phyloP scores from a whole-genome alignment of 1,140 invertebrate genomes.

The Idris sp. region DNA sequence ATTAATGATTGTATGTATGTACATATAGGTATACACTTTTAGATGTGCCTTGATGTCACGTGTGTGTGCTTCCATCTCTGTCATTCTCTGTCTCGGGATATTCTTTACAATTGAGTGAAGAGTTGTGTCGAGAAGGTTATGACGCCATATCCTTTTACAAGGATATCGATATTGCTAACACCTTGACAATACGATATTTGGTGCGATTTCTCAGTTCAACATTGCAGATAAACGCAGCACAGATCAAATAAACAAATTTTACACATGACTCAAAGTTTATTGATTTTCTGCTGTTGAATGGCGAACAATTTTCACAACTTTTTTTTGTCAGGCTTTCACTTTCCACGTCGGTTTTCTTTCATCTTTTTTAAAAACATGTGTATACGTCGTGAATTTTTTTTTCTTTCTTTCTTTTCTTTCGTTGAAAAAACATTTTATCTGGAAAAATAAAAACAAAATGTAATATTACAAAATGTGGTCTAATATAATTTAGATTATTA shows the following conservation, averaged over 20 bases:
- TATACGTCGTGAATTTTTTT: too few species aligned
- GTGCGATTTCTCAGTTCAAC: constrained; percentile 50
- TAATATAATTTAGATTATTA: too few species aligned
- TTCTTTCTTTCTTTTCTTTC: too few species aligned
- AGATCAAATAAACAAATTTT: constrained; percentile 24
- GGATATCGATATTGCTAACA: constrained; percentile 57
- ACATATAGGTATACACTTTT: constrained; percentile 10
- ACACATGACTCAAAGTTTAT: constrained; percentile 19
- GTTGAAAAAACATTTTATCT: too few species aligned
- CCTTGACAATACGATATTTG: constrained; percentile 61
- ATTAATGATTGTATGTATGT: too few species aligned
- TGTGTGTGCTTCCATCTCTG: constrained; percentile 18
- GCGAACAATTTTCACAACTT: background rate
- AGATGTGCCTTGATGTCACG: constrained; percentile 28
- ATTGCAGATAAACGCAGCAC: constrained; percentile 20
- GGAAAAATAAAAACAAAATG: too few species aligned
- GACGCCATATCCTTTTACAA: constrained; percentile 63
- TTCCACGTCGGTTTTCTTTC: background rate
- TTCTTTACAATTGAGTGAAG: constrained; percentile 51
- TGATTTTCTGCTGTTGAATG: constrained; percentile 7
- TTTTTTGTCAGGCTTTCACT: background rate
- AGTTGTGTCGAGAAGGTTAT: constrained; percentile 57
- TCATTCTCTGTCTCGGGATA: constrained; percentile 34
- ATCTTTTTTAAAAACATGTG: too few species aligned
- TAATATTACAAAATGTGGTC: too few species aligned